Conservation (phyloP, 2,797 vertebrate species). For the Hylomyscus alleni region DNA sequence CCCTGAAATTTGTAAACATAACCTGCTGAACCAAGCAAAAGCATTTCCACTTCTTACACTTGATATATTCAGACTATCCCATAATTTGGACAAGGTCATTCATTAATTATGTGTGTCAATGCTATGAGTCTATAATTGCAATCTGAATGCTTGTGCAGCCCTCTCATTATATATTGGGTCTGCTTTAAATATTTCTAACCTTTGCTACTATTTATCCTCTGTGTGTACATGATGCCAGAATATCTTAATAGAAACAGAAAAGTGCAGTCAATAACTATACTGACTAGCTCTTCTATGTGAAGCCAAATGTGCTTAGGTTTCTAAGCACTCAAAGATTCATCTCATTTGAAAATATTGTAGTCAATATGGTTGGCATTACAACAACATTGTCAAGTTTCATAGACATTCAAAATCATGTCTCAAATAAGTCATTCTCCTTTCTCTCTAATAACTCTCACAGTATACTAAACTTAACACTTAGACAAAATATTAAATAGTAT, state of each 20-base stretch:
- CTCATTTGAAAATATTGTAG: constrained; percentile 35
- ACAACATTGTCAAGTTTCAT: constrained; percentile 46
- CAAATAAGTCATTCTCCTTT: constrained; percentile 40
- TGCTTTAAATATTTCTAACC: constrained; percentile 73
- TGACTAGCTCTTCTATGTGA: constrained; percentile 37
- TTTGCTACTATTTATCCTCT: constrained; percentile 72
- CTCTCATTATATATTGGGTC: constrained; percentile 58
- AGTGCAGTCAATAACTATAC: neutral
- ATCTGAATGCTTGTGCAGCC: constrained; percentile 60
- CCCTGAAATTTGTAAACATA: constrained; percentile 62
- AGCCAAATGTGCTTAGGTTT: constrained; percentile 35
- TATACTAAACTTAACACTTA: constrained; percentile 39
- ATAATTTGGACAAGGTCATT: constrained; percentile 71
- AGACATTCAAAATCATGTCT: constrained; percentile 49
- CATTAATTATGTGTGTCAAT: constrained; percentile 72
- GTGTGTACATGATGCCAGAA: constrained; percentile 50
- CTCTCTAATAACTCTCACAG: neutral
- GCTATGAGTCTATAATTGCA: constrained; percentile 71
- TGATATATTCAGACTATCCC: constrained; percentile 32
- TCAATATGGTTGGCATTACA: neutral
- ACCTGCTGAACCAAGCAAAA: constrained; percentile 69
- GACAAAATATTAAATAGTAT: constrained; percentile 25
- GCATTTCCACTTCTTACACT: constrained; percentile 46
- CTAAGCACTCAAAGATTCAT: constrained; percentile 23
- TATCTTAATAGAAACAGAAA: constrained; percentile 68